phyloP scores from a whole-genome alignment of 23 tunicate genomes.

The Ascidia mentula region DNA sequence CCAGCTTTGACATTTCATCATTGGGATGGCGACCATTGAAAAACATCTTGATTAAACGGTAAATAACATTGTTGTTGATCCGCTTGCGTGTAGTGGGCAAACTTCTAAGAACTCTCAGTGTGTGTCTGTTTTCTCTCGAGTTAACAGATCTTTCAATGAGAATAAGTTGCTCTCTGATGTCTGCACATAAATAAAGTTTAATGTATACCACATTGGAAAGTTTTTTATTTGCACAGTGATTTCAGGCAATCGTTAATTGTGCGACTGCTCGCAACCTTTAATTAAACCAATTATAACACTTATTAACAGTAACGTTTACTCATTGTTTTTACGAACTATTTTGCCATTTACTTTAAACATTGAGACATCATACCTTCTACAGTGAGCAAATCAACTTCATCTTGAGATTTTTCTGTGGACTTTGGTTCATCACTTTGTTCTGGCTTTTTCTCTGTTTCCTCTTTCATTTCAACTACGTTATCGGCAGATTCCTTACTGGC shows the following conservation, averaged over 20 bases:
- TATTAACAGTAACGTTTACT: too few species aligned
- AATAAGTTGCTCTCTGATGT: conserved; percentile 65
- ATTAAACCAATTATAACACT: too few species aligned
- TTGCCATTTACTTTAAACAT: neutral
- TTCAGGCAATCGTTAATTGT: too few species aligned
- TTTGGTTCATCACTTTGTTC: neutral
- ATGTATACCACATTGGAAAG: neutral
- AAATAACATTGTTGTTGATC: conserved; percentile 34
- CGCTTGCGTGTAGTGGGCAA: conserved; percentile 69
- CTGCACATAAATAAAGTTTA: neutral
- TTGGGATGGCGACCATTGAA: conserved; percentile 73
- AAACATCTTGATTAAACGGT: conserved; percentile 32
- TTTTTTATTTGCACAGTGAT: too few species aligned
- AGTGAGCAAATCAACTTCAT: neutral
- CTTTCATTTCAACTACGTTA: neutral
- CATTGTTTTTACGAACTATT: neutral
- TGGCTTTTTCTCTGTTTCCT: neutral
- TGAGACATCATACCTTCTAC: neutral
- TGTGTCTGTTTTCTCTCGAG: conserved; percentile 57
- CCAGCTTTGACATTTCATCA: conserved; percentile 50
- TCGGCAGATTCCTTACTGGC: neutral
- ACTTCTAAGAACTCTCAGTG: conserved; percentile 59
- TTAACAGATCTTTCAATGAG: conserved; percentile 68
- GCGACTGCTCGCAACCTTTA: too few species aligned
- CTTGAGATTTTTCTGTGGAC: neutral